Conservation (phyloP, 2,113 vertebrate species). For the Microcebus jonahi region DNA sequence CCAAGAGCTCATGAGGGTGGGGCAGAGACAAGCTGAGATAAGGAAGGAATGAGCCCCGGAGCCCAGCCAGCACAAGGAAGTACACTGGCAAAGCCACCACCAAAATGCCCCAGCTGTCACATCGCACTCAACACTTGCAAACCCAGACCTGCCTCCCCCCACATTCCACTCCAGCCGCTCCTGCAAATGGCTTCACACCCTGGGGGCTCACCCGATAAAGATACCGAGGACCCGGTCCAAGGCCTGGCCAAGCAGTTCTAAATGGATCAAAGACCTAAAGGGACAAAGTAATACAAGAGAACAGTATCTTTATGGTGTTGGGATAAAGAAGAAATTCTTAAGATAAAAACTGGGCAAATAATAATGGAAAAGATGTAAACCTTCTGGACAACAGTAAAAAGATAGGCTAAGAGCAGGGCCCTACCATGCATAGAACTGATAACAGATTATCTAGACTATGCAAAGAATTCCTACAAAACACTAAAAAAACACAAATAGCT, state of each 20-base stretch:
- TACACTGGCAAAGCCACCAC: neutral
- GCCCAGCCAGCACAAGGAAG: neutral
- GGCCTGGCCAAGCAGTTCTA: neutral
- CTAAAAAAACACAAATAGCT: neutral
- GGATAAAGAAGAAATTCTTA: neutral
- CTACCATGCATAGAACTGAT: neutral
- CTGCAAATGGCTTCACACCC: neutral
- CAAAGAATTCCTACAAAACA: neutral
- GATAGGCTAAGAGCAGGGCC: neutral
- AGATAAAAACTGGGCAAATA: neutral
- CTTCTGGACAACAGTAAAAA: neutral
- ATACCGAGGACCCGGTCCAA: neutral
- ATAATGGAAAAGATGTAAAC: neutral
- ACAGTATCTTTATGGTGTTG: neutral
- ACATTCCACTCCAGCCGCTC: neutral
- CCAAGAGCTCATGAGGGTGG: neutral
- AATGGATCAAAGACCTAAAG: neutral
- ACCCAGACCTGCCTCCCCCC: neutral
- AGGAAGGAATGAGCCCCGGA: neutral
- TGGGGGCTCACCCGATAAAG: neutral
- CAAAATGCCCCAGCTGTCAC: neutral
- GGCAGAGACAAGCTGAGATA: neutral
- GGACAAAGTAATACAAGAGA: neutral
- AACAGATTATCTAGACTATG: neutral
- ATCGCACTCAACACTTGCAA: neutral